Percentiles rank a stretch among this genome's conserved stretches.
Evolutionary conservation across 2,888 invertebrate genomes (phyloP).

Genomic region (Chalcosyrphus nemorum): DNA sequence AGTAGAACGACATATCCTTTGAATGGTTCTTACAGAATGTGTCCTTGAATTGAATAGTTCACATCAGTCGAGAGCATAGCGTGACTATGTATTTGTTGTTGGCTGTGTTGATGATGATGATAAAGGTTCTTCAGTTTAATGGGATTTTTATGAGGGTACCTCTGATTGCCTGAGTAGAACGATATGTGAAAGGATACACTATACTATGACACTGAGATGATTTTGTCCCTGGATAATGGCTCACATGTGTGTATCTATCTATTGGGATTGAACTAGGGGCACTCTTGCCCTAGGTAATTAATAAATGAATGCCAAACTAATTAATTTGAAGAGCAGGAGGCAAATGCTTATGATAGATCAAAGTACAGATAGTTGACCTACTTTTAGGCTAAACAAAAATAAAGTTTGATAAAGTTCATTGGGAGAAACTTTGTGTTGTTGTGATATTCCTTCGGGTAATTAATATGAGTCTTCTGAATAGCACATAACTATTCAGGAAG

Average conservation of each 20-base stretch:
- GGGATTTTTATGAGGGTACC: constrained; percentile 26
- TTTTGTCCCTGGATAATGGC: background rate
- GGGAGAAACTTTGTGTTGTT: too few relatives aligned
- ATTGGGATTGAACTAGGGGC: background rate
- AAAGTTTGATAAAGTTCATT: too few relatives aligned
- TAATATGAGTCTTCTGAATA: too few relatives aligned
- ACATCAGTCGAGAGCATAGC: background rate
- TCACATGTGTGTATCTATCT: too few relatives aligned
- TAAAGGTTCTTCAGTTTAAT: constrained; percentile 11
- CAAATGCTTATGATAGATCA: background rate
- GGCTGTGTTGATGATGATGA: background rate
- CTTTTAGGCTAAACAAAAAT: too few relatives aligned
- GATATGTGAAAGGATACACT: background rate
- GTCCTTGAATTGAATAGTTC: constrained; percentile 30
- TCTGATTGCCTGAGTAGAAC: too few relatives aligned
- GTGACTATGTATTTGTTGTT: background rate
- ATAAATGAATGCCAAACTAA: background rate
- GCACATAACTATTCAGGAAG: too few relatives aligned
- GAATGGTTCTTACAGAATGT: background rate
- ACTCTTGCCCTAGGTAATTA: background rate
- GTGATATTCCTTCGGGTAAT: too few relatives aligned
- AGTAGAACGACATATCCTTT: background rate
- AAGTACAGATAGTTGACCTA: too few relatives aligned
- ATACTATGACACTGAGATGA: background rate
- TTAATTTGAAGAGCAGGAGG: background rate